Conservation (phyloP, 2,797 vertebrate species). For the Lutjanus campechanus region DNA sequence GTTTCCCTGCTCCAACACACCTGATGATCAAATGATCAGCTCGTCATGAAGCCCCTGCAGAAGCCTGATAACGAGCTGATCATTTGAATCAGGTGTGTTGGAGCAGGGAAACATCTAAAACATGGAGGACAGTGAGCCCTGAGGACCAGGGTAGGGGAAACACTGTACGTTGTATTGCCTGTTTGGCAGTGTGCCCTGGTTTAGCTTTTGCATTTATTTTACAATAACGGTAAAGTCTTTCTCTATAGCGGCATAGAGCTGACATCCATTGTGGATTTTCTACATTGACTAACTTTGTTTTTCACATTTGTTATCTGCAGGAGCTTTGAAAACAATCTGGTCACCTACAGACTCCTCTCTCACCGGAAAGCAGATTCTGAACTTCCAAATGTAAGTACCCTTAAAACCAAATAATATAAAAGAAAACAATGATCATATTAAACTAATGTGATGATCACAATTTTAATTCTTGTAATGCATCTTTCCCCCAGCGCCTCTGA, state of each 20-base stretch:
- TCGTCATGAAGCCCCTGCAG: no score
- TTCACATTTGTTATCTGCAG: constrained; percentile 75
- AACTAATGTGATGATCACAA: neutral
- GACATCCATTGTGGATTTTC: neutral
- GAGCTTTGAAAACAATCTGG: constrained; percentile 96
- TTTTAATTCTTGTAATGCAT: constrained; percentile 53
- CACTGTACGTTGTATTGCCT: no score
- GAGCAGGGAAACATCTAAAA: no score
- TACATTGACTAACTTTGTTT: constrained; percentile 14
- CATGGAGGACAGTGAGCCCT: no score
- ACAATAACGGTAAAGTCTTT: constrained; percentile 2
- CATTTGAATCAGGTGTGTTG: no score
- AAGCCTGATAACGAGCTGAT: no score
- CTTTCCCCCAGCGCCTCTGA: constrained; percentile 66
- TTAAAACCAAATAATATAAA: neutral
- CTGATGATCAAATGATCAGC: no score
- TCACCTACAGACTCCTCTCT: constrained; percentile 92
- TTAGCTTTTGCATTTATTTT: constrained; percentile 5
- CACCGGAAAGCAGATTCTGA: constrained; percentile 87
- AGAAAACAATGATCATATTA: neutral
- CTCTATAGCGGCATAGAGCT: neutral
- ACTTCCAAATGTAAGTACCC: constrained; percentile 86
- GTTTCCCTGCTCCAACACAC: no score
- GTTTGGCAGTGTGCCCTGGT: neutral
- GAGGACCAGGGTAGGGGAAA: no score